A percentile compares a stretch with the other conserved stretches of the same genome.
These are phyloP conservation scores for Caenorhabditis zanzibari DNA, from an alignment of 2,888 invertebrate genomes.

Conservation along the genomic window DNA sequence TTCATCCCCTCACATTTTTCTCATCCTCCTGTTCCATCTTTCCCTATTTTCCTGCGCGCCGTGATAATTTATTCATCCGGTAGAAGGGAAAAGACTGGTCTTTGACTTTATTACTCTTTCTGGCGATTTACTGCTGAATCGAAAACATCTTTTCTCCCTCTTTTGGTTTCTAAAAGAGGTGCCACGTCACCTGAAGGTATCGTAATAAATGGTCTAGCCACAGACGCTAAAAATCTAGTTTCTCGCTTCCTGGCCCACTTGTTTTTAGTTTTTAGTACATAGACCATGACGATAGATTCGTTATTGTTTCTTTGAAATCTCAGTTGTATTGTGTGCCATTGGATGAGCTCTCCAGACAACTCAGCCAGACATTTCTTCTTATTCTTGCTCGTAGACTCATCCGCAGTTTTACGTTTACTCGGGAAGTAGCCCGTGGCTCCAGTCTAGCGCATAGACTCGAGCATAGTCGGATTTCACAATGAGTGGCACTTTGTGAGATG, in stretches of 20 bases:
- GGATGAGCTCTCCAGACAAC: constrained; percentile 5
- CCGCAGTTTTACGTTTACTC: not conserved
- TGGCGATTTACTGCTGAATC: constrained; percentile 12
- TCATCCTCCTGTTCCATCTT: constrained; percentile 3
- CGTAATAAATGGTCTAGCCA: constrained; percentile 31
- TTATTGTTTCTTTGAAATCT: constrained; percentile 28
- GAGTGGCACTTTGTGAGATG: constrained; percentile 49
- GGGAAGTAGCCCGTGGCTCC: constrained; percentile 16
- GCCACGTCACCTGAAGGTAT: constrained; percentile 25
- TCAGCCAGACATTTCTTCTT: constrained; percentile 11
- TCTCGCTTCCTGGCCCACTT: constrained; percentile 30
- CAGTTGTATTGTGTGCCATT: constrained; percentile 12
- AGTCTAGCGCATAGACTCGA: constrained; percentile 39
- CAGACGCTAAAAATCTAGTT: constrained; percentile 32
- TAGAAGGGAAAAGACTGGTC: constrained; percentile 29
- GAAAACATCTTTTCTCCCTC: constrained; percentile 3
- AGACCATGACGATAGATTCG: not conserved
- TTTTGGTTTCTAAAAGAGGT: not conserved
- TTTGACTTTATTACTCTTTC: constrained; percentile 46
- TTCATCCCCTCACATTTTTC: not conserved
- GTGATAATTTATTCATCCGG: constrained; percentile 61
- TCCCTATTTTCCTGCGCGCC: constrained; percentile 25
- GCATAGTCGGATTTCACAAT: constrained; percentile 57
- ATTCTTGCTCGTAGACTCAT: not conserved
- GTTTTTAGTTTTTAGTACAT: constrained; percentile 21